Conservation (phyloP, 2,113 vertebrate species). For the Cephalopterus ornatus region DNA sequence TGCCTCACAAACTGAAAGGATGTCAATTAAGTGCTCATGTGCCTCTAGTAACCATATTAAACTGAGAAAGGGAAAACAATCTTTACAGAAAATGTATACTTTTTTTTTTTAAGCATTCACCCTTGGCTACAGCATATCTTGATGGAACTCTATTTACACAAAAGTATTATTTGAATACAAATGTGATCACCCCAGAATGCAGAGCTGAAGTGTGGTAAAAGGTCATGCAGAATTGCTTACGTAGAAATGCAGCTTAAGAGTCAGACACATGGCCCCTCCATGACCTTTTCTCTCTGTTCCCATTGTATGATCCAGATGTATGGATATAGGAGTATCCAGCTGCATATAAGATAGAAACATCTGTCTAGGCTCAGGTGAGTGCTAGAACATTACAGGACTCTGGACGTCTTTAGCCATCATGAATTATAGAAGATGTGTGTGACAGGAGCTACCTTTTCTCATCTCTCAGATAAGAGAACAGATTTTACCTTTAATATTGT, state of each 20-base stretch:
- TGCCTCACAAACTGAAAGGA: not conserved
- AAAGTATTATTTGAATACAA: not conserved
- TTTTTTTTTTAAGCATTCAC: not conserved
- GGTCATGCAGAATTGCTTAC: not conserved
- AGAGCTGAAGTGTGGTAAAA: not conserved
- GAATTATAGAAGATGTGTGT: not conserved
- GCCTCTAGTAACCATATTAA: slow-evolving; percentile 3
- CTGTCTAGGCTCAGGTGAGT: not conserved
- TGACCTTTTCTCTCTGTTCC: not conserved
- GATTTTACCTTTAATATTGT: not conserved
- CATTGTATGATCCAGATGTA: rapidly evolving
- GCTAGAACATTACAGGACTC: not conserved
- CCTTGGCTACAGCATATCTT: not conserved
- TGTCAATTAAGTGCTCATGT: slow-evolving; percentile 5
- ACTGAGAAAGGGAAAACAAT: not conserved
- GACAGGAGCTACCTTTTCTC: not conserved
- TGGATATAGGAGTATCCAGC: not conserved
- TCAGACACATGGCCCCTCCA: not conserved
- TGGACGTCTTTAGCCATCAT: not conserved
- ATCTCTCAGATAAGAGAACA: not conserved
- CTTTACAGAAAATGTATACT: not conserved
- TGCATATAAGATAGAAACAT: not conserved
- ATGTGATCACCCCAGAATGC: not conserved
- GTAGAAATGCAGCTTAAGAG: not conserved
- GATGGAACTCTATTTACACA: not conserved